phyloP scores from a whole-genome alignment of 2,113 vertebrate genomes.

The Seriola dumerili region DNA sequence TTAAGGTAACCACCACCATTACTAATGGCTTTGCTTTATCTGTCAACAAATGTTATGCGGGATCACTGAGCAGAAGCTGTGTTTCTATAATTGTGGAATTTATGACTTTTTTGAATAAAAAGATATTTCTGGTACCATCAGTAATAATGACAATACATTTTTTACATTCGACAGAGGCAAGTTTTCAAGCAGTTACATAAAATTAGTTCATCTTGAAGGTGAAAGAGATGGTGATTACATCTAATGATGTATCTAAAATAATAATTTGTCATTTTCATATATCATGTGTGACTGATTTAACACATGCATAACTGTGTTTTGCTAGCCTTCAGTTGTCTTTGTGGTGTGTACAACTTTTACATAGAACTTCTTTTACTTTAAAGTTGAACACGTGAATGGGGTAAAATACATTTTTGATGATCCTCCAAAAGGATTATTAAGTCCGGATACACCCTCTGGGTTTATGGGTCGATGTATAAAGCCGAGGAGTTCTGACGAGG shows the following conservation, averaged over 20 bases:
- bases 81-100: neutral
- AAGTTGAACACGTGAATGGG: constrained; percentile 12
- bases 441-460: constrained; percentile 15
- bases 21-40: neutral
- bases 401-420: constrained; percentile 21
- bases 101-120: neutral
- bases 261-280: neutral
- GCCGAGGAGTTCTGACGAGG: constrained; percentile 18
- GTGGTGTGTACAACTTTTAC: neutral
- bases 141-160: too few relatives aligned
- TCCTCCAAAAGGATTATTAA: constrained; percentile 25
- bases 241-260: neutral
- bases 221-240: neutral
- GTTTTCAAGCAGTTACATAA: neutral
- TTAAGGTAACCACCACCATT: neutral
- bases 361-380: neutral
- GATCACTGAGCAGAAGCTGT: neutral
- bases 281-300: neutral
- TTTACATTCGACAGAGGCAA: neutral
- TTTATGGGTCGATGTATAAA: constrained; percentile 23
- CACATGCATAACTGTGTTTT: too few relatives aligned
- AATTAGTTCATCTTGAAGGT: neutral
- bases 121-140: too few relatives aligned
- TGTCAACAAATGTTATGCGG: neutral
- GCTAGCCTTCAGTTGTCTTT: neutral